phyloP scores from a whole-genome alignment of 2,113 vertebrate genomes.

The Myiagra hebetior region DNA sequence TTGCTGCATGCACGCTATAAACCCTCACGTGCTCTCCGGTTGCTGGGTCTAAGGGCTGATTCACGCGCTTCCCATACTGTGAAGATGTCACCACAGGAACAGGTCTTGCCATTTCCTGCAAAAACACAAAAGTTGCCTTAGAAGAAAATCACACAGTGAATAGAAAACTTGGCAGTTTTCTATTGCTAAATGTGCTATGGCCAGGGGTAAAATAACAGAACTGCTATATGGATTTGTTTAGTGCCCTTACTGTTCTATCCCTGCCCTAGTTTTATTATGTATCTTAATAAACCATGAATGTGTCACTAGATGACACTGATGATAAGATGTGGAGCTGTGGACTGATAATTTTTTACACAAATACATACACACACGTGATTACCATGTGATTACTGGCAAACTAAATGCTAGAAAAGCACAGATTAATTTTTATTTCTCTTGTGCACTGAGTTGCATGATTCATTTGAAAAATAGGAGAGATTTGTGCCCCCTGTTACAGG shows the following conservation, averaged over 20 bases:
- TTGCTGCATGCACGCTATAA: slow-evolving; percentile 20
- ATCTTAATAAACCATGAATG: background rate
- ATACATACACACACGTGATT: background rate
- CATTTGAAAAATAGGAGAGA: background rate
- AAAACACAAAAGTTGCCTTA: background rate
- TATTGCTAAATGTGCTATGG: background rate
- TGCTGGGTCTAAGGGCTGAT: slow-evolving; percentile 45
- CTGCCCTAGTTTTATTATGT: background rate
- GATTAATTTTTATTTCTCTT: background rate
- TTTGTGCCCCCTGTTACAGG: background rate
- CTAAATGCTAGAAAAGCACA: background rate
- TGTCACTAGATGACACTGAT: background rate
- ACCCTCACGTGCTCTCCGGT: background rate
- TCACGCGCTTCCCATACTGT: slow-evolving; percentile 47
- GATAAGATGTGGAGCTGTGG: background rate
- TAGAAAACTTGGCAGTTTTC: background rate
- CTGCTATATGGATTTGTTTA: background rate
- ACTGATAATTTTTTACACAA: background rate
- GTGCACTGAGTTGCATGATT: background rate
- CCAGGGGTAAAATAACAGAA: background rate
- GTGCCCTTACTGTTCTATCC: background rate
- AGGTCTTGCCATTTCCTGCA: slow-evolving; percentile 64
- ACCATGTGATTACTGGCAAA: background rate
- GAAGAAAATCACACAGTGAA: background rate
- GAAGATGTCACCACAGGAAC: slow-evolving; percentile 62